A percentile compares a stretch with the other conserved stretches of the same genome.
phyloP scores from a whole-genome alignment of 2,797 vertebrate genomes.

The Anniella stebbinsi region DNA sequence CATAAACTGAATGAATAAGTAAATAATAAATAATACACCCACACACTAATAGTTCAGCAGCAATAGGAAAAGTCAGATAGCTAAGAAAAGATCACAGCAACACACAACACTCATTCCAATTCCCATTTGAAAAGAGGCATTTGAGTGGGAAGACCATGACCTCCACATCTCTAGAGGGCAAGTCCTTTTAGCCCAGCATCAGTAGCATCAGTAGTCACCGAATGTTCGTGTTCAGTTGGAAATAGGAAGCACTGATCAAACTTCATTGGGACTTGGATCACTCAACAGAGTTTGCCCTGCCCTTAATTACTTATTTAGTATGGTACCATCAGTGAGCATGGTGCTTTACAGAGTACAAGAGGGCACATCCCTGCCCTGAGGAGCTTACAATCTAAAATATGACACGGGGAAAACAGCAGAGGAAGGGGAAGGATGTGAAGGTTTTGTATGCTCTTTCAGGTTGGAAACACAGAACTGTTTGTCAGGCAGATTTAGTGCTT shows the following conservation, averaged over 20 bases:
- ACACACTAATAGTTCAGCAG: not conserved
- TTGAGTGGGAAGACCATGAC: not conserved
- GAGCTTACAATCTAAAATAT: not conserved
- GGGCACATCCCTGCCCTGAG: not conserved
- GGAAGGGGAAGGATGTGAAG: not conserved
- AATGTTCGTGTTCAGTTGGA: not conserved
- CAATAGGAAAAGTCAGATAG: not conserved
- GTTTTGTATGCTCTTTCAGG: not conserved
- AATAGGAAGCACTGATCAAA: not conserved
- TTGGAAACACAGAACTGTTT: not conserved
- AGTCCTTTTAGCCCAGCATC: not conserved
- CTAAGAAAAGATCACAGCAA: not conserved
- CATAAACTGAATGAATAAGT: too few species aligned
- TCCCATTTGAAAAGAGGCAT: not conserved
- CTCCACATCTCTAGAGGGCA: not conserved
- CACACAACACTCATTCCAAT: not conserved
- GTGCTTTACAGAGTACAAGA: too few species aligned
- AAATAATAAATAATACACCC: not conserved
- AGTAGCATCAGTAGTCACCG: not conserved
- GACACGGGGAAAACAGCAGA: not conserved
- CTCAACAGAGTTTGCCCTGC: not conserved
- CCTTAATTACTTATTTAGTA: not conserved
- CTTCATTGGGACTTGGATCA: not conserved
- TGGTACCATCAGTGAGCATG: not conserved
- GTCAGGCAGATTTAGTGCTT: not conserved